phyloP scores from a whole-genome alignment of 2,797 vertebrate genomes.

The Cyprinella venusta region DNA sequence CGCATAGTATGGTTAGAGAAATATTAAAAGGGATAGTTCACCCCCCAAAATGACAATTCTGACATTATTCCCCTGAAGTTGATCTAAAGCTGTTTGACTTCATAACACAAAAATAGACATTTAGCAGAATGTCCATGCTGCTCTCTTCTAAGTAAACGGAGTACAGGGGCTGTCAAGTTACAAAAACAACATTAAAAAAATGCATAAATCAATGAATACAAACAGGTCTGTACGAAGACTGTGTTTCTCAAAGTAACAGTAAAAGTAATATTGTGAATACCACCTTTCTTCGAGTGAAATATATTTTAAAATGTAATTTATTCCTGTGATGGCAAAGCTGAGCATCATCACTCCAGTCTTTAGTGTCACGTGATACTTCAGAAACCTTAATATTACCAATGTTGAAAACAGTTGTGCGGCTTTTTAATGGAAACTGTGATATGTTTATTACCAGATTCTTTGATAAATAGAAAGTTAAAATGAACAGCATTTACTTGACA shows the following conservation, averaged over 20 bases:
- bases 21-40: not conserved
- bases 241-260: not conserved
- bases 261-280: not conserved
- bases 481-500: not conserved
- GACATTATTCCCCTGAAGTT: not conserved
- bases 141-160: not conserved
- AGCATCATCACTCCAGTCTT: not conserved
- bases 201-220: not conserved
- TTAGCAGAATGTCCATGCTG: too few relatives aligned
- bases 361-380: not conserved
- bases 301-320: not conserved
- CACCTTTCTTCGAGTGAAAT: not conserved
- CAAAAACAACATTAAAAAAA: too few relatives aligned
- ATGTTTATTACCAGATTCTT: not conserved
- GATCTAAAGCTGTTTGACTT: not conserved
- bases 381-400: not conserved
- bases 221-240: too few relatives aligned
- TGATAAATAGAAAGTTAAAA: not conserved
- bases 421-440: not conserved
- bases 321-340: not conserved
- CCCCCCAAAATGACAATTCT: not conserved
- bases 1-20: not conserved
- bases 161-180: too few relatives aligned
- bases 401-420: not conserved
- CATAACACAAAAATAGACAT: not conserved